These are phyloP conservation scores for Eupristina koningsbergeri DNA, from an alignment of 1,140 invertebrate genomes.

Conservation along the genomic window DNA sequence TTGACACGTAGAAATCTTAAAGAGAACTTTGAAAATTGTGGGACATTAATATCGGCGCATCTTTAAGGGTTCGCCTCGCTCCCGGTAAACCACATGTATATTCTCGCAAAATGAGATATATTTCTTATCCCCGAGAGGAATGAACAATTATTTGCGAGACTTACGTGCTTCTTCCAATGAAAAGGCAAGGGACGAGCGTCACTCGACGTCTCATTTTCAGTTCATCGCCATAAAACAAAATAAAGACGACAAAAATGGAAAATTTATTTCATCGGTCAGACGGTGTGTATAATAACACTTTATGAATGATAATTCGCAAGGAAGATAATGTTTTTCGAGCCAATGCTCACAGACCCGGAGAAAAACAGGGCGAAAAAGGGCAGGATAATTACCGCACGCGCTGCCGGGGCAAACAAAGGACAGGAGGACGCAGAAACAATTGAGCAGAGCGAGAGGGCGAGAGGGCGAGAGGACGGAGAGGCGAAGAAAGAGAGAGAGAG, in stretches of 20 bases:
- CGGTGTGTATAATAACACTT: slow-evolving; percentile 38
- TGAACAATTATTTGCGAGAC: slow-evolving; percentile 37
- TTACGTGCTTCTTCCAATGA: not conserved
- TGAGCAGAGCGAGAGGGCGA: slow-evolving; percentile 2
- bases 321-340: slow-evolving; percentile 34
- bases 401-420: slow-evolving; percentile 15
- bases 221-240: not conserved
- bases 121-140: slow-evolving; percentile 3
- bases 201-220: not conserved
- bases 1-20: not conserved
- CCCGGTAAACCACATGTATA: not conserved
- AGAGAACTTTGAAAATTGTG: not conserved
- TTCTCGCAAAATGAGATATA: not conserved
- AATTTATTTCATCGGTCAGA: slow-evolving; percentile 37
- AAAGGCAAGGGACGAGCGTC: not conserved
- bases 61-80: not conserved
- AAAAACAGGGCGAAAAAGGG: not conserved
- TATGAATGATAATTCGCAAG: slow-evolving; percentile 43
- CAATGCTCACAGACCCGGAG: not conserved
- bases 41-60: not conserved
- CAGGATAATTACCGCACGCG: slow-evolving; percentile 18
- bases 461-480: not conserved
- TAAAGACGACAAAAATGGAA: not conserved
- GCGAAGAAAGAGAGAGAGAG: not conserved
- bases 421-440: slow-evolving; percentile 28